phyloP scores from a whole-genome alignment of 2,797 vertebrate genomes.

The Scleropages formosus region DNA sequence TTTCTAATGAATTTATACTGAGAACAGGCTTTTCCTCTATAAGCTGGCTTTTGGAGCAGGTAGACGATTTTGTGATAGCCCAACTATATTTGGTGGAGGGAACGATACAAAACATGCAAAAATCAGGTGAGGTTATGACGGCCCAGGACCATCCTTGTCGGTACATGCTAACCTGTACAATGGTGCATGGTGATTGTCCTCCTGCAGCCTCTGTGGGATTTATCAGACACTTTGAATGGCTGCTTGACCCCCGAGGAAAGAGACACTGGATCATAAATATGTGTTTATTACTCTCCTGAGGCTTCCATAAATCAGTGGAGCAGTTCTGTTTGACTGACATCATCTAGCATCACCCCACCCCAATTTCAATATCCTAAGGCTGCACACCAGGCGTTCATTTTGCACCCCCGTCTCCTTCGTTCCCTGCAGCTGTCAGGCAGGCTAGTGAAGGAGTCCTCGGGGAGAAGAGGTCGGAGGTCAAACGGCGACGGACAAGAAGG shows the following conservation, averaged over 20 bases:
- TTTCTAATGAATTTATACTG: too few species aligned
- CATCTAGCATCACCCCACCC: background rate
- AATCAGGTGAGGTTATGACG: background rate
- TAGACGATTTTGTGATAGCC: too few species aligned
- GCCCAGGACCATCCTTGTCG: background rate
- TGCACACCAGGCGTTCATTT: background rate
- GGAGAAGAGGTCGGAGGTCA: slow-evolving; percentile 92
- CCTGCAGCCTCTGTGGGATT: too few species aligned
- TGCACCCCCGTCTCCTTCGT: slow-evolving; percentile 34
- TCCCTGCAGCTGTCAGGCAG: slow-evolving; percentile 74
- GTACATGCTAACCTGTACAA: background rate
- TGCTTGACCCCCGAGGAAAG: slow-evolving; percentile 25
- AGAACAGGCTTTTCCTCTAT: too few species aligned
- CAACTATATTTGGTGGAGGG: too few species aligned
- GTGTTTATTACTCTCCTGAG: slow-evolving; percentile 33
- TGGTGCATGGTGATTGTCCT: background rate
- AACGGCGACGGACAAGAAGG: slow-evolving; percentile 93
- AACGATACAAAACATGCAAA: too few species aligned
- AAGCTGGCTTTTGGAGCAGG: too few species aligned
- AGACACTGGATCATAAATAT: slow-evolving; percentile 35
- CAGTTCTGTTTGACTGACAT: background rate
- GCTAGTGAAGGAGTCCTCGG: slow-evolving; percentile 79
- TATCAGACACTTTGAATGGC: too few species aligned
- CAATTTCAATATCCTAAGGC: background rate
- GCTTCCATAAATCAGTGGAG: slow-evolving; percentile 19